Evolutionary conservation across 2,888 invertebrate species (phyloP), one percentile per base, ranked within the genome.

Genomic region (Cephus spinipes): DNA sequence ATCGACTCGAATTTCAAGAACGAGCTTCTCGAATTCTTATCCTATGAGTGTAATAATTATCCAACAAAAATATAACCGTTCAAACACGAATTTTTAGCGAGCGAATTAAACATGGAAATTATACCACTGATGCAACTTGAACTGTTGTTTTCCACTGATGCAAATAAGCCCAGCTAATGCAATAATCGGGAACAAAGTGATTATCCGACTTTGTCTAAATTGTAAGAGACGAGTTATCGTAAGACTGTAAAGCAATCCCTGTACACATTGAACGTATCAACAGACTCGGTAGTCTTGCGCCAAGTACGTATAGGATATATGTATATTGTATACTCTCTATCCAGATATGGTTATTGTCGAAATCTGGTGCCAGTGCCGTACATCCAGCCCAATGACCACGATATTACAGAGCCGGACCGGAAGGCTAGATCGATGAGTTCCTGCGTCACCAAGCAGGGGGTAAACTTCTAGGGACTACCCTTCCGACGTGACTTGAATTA

Each of bases 401-500:
- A 81, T 81, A 79, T 81, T 81, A 82, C 75, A 74, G 79, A 79
- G 77, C 79, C 80, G 83, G 80, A 80, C 55, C 9, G 55, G 23
- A 23, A 55, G 55, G 77, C 77, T 78, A 81, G 82, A 81, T 85
- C 85, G 85, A 85, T 85, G 82, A 78, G 79, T 85, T 79, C 82
- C 83, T 82, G 82, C 83, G 82, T 77, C 84, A 81, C 74, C 80
- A 79, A 81, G 81, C 76, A 68, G 81, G 79, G 79, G 79, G 83
- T 83, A 83, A 85, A 83, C 83, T 85, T 80, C 80, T 76, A 81
- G 81, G 82, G 77, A 34, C 74, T 79, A 80, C 83, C 83, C 85
- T 83, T 85, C 81, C 80, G 83, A 87, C 87, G 87, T 87, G 87
- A 87, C 86, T 87, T 81, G 87, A 85, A 85, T 87, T 86, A 86